Evolutionary conservation across 2,113 vertebrate species (phyloP).

Genomic region (Callaeas wilsoni): DNA sequence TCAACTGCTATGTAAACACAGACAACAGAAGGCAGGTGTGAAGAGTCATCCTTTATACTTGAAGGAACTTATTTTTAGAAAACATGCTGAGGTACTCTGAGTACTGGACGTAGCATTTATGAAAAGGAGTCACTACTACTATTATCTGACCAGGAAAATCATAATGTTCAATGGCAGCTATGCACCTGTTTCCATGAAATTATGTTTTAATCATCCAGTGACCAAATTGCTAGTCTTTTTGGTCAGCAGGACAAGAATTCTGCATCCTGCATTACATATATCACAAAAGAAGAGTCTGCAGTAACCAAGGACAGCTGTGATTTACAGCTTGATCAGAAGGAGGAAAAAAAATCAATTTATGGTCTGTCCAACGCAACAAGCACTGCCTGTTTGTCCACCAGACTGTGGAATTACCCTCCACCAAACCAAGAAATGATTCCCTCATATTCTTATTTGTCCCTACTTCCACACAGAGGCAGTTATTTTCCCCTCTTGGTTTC

Average conservation of each 20-base stretch:
- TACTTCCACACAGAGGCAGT: neutral
- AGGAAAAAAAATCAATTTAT: slow-evolving; percentile 58
- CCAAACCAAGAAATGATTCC: slow-evolving; percentile 39
- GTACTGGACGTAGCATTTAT: neutral
- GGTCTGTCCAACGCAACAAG: slow-evolving; percentile 41
- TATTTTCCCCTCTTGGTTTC: slow-evolving; percentile 31
- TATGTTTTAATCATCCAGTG: neutral
- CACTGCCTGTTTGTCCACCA: slow-evolving; percentile 46
- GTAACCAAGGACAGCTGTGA: slow-evolving; percentile 1
- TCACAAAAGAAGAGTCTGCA: neutral
- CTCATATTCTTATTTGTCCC: neutral
- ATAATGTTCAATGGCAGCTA: neutral
- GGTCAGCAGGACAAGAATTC: neutral
- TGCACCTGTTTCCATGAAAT: neutral
- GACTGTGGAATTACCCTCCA: slow-evolving; percentile 55
- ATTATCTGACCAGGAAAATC: neutral
- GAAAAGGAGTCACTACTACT: neutral
- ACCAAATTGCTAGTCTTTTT: neutral
- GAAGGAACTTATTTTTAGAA: neutral
- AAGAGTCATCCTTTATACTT: neutral
- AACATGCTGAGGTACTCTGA: neutral
- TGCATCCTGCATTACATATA: neutral
- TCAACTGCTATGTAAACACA: neutral
- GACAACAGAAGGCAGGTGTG: neutral
- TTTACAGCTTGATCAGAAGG: slow-evolving; percentile 60